phyloP scores from a whole-genome alignment of 2,113 vertebrate species.

The Neopipo cinnamomea region DNA sequence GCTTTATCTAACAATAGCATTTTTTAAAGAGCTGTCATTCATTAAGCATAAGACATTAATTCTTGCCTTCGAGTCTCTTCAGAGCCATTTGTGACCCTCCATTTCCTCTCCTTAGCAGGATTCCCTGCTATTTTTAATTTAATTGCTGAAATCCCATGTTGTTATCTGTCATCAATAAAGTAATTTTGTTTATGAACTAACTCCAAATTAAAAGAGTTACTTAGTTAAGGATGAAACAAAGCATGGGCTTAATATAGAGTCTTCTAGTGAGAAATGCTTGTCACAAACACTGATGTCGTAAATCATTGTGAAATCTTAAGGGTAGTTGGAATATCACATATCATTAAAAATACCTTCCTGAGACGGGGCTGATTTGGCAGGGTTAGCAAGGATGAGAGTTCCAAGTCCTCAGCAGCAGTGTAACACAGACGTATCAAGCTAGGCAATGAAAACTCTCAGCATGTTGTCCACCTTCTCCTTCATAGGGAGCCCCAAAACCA shows the following conservation, averaged over 20 bases:
- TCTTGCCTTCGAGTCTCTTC: neutral
- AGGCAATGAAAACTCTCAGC: neutral
- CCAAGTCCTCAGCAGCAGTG: neutral
- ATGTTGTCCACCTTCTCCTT: neutral
- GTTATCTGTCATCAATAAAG: neutral
- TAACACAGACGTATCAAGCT: fast-evolving
- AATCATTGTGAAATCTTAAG: neutral
- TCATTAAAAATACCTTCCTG: neutral
- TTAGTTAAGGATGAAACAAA: neutral
- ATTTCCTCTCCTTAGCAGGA: neutral
- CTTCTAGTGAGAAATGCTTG: neutral
- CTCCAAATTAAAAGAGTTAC: neutral
- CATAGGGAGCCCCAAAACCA: neutral
- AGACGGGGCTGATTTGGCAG: neutral
- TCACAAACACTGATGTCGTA: neutral
- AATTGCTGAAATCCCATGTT: neutral
- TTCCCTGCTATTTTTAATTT: neutral
- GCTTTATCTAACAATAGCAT: neutral
- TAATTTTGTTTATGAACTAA: neutral
- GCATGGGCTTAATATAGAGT: neutral
- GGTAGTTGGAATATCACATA: neutral
- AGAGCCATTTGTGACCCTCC: neutral
- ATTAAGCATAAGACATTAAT: neutral
- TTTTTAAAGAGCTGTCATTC: neutral
- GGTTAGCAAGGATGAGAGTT: neutral